These are phyloP conservation scores for Gordius sp. DNA, from an alignment of 2,888 invertebrate species.

Conservation along the genomic window DNA sequence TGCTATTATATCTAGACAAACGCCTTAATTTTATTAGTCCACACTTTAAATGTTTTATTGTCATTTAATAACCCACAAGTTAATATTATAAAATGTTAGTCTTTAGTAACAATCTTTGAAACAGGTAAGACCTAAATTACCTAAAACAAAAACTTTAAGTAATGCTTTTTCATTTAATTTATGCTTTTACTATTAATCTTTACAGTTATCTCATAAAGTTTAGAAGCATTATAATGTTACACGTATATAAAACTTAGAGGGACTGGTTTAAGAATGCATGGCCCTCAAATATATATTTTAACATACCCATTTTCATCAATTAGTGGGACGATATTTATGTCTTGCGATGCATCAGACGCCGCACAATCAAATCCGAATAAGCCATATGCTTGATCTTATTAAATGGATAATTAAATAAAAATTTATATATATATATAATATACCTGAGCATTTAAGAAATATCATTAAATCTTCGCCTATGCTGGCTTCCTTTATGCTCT, in stretches of 20 bases:
- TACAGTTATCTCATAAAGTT: too few relatives aligned
- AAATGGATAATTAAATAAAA: background rate
- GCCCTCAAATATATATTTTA: background rate
- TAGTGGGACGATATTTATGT: background rate
- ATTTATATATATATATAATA: background rate
- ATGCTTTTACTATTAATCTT: too few relatives aligned
- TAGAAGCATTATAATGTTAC: too few relatives aligned
- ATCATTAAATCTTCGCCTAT: background rate
- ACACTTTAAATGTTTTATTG: too few relatives aligned
- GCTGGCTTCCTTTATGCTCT: background rate
- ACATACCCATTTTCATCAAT: conserved; percentile 12
- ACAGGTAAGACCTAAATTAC: too few relatives aligned
- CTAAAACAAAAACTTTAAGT: too few relatives aligned
- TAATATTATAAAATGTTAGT: too few relatives aligned
- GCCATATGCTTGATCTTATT: conserved; percentile 1
- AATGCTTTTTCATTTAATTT: too few relatives aligned
- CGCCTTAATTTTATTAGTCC: too few relatives aligned
- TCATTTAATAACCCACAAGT: too few relatives aligned
- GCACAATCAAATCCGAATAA: background rate
- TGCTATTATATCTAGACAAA: too few relatives aligned
- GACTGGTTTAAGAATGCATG: background rate
- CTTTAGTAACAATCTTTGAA: too few relatives aligned
- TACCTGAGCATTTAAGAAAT: conserved; percentile 12
- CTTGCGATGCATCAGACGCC: background rate
- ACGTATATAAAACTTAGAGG: background rate